A percentile compares a stretch with the other conserved stretches of the same genome.
Evolutionary conservation across 2,113 vertebrate genomes (phyloP).

Genomic region (Beaufortia kweichowensis): DNA sequence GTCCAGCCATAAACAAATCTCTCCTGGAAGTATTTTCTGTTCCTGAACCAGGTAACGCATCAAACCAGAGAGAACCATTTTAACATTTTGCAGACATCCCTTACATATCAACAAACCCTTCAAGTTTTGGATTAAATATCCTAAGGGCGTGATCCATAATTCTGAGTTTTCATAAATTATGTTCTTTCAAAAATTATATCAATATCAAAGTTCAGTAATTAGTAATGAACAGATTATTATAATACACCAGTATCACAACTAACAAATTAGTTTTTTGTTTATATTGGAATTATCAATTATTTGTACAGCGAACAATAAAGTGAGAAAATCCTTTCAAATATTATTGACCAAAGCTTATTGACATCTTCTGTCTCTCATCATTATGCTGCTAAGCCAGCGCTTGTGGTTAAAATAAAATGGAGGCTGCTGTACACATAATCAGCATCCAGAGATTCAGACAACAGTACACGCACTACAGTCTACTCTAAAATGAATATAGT

Average conservation of each 20-base stretch:
- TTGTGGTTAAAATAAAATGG: conserved; percentile 14
- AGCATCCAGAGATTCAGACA: conserved; percentile 37
- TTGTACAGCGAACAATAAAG: neutral
- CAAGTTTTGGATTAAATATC: neutral
- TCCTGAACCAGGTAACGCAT: neutral
- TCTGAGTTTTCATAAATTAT: neutral
- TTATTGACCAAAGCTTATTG: conserved; percentile 30
- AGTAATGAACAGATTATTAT: neutral
- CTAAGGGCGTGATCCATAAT: neutral
- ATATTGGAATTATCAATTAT: neutral
- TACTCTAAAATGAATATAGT: conserved; percentile 50
- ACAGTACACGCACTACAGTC: conserved; percentile 20
- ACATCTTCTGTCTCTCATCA: conserved; percentile 30
- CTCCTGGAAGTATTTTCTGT: neutral
- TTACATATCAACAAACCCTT: neutral
- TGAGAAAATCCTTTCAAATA: neutral
- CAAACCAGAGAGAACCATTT: neutral
- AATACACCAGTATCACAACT: neutral
- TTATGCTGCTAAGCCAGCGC: conserved; percentile 17
- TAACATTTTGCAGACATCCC: neutral
- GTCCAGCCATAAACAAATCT: neutral
- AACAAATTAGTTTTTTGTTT: neutral
- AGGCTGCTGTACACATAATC: conserved; percentile 1
- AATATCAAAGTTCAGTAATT: neutral
- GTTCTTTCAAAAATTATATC: neutral